Base-by-base conservation (phyloP, 2,888 invertebrate species). In the Cabera pusaria region DNA sequence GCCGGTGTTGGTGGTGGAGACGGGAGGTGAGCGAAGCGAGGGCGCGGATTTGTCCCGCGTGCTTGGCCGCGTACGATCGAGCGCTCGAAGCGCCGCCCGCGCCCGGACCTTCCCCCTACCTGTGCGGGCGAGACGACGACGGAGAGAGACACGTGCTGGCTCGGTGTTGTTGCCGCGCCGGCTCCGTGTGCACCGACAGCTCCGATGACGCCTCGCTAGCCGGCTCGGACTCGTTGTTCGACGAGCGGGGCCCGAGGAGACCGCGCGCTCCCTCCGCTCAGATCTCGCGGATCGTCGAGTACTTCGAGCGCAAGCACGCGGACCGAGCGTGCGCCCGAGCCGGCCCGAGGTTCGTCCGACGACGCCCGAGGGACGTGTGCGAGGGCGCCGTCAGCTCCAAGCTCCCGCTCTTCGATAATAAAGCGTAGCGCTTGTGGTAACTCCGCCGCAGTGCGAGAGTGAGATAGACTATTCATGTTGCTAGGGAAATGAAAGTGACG, bases 321-420 rank as follows among this genome's bases (percentile, higher is more conserved):
- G 90, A 86, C 14, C 3, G 14, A 14, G 14, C 14, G 49, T 16
- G 59, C 50, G 22, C 57, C 37, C 40, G 3, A 18, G 41, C 18
- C 3, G 4, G 14, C 3, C 4, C 2, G 3, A 14, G 14, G 4
- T 4, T 3, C 14, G 14, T 14, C 3, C 2, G 14, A 14, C 14
- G 4, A 2, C 50, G 22, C 58, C 37, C 37, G 2, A 18, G 41
- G 12, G 92, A 93, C 68, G 91, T 96, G 17, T 96, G 96, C 78
- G 96, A 96, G 68, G 96, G 96, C 50, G 96, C 96, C 31, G 96
- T 96, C 42, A 91, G 93, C 65, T 96, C 95, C 32, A 96, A 96
- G 79, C 90, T 96, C 69, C 95, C 94, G 50, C 91, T 96, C 20
- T 96, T 96, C 78, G 96, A 96, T 79, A 95, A 76, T 57, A 76